Percentiles rank a stretch among this genome's conserved stretches.
phyloP scores from a whole-genome alignment of 2,113 vertebrate species.

The Mionectes macconnelli region DNA sequence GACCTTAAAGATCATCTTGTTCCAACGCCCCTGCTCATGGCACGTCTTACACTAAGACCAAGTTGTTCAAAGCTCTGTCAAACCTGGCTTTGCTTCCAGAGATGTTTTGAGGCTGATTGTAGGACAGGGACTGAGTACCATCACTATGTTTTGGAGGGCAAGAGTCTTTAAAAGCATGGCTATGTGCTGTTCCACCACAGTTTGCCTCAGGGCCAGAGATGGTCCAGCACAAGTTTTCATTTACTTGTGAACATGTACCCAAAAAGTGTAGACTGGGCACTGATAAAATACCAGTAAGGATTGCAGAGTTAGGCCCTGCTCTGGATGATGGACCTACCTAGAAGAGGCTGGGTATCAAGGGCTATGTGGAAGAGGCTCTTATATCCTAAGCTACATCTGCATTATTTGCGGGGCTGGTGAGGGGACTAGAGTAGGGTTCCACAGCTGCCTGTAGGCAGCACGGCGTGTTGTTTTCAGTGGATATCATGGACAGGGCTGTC shows the following conservation, averaged over 20 bases:
- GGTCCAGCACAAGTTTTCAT: background rate
- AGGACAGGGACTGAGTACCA: background rate
- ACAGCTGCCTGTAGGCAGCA: background rate
- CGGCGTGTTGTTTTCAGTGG: background rate
- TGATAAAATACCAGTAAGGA: background rate
- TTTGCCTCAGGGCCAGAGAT: background rate
- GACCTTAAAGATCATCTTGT: background rate
- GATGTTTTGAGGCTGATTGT: background rate
- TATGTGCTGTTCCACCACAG: background rate
- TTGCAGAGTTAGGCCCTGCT: background rate
- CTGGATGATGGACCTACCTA: background rate
- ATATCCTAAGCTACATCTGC: background rate
- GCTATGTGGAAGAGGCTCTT: background rate
- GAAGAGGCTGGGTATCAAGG: background rate
- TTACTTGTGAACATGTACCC: background rate
- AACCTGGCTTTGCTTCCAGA: background rate
- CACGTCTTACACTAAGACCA: background rate
- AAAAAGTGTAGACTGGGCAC: background rate
- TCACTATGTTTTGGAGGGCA: background rate
- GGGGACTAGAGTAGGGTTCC: background rate
- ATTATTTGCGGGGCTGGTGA: background rate
- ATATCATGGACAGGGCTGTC: background rate
- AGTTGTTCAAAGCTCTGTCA: background rate
- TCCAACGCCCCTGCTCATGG: background rate
- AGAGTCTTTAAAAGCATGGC: background rate